Base-by-base conservation (phyloP, 2,113 vertebrate species). In the Clupea harengus region DNA sequence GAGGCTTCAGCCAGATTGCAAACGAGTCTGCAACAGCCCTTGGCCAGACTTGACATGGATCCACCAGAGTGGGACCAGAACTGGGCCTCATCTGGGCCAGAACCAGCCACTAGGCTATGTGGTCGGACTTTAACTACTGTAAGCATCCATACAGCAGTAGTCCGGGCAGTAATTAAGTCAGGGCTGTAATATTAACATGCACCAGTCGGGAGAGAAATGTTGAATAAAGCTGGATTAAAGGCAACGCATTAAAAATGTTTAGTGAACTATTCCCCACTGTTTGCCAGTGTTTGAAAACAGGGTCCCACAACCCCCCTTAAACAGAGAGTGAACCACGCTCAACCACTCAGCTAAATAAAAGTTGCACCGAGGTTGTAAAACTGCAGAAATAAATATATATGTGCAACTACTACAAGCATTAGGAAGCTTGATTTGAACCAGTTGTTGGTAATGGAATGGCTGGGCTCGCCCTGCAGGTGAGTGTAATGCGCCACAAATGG, bases 371-470 rank as follows among this genome's bases (percentile, higher is more conserved):
- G 28, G 78, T 8, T 86, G 22, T 64, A 54, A 45, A 44, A 81
- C 20, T 47, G 50, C 72, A 39, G 81, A 75, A 81, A 60, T 28
- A 39, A 60, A 87, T 87, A 22, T 72, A 82, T 82, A 82, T 64
- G 86, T 67, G 84, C 18, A 81, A 60, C 50, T 85, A 22, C 20
- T 45, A 6, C 81, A 49, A 85, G 54, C 82, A 75, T 11, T 18
- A 81, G 75, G 60, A 46, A 46, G 60, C 72, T 86, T 89, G 64
- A 84, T 86, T 88, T 72, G 57, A 88, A 85, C 46, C 57, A 82
- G 64, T 87, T 89, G 88, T 89, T 89, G 86, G 88, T 86, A 84
- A 88, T 84, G 82, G 52, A 86, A 81, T 83, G 64, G 25, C 83
- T 85, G 75, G 86, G 88, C 88, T 83, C 60, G 82, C 15, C 57